phyloP scores from a whole-genome alignment of 1,140 invertebrate genomes.

The Gyrodactylus salaris region DNA sequence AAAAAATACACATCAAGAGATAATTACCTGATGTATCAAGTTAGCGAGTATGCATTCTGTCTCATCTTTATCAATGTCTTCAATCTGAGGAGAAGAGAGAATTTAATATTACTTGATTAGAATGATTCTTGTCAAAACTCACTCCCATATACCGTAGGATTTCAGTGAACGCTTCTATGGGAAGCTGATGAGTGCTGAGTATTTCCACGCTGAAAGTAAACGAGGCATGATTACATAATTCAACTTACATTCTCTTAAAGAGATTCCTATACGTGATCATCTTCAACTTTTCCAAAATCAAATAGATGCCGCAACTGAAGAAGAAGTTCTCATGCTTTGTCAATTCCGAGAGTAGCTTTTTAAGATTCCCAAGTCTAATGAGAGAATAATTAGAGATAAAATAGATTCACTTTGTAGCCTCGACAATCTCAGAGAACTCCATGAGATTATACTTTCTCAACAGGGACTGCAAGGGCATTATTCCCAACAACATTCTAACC shows the following conservation, averaged over 20 bases:
- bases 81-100: constrained; percentile 29
- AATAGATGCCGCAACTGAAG: constrained; percentile 66
- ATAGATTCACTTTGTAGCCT: constrained; percentile 46
- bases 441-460: constrained; percentile 55
- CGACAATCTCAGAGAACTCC: constrained; percentile 52
- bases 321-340: constrained; percentile 55
- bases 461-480: constrained; percentile 16
- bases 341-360: constrained; percentile 46
- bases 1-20: neutral
- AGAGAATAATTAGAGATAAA: constrained; percentile 8
- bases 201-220: constrained; percentile 31
- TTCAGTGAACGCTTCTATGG: constrained; percentile 40
- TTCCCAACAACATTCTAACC: constrained; percentile 59
- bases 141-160: constrained; percentile 33
- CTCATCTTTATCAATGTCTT: constrained; percentile 58
- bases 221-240: neutral
- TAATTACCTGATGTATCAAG: constrained; percentile 48
- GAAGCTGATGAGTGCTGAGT: constrained; percentile 53
- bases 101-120: constrained; percentile 2
- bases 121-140: constrained; percentile 8
- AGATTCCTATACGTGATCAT: constrained; percentile 73
- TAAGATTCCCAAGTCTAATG: constrained; percentile 49
- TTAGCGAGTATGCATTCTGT: constrained; percentile 78
- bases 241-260: constrained; percentile 53
- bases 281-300: constrained; percentile 78